Percentiles rank a stretch among this genome's conserved stretches.
Conservation (phyloP, 2,797 vertebrate species). For the Oreochromis grahami region DNA sequence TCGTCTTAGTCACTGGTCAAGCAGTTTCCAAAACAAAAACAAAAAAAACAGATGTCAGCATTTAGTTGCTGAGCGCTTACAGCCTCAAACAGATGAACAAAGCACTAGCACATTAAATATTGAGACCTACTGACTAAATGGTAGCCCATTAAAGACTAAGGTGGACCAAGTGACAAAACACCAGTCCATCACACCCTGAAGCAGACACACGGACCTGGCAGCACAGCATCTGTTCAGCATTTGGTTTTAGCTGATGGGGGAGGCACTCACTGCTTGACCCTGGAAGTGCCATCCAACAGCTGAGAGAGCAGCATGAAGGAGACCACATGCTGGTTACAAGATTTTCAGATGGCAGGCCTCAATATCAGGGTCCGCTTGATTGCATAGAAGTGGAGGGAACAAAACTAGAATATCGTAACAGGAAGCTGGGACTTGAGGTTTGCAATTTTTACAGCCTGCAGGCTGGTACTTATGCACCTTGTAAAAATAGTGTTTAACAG, state of each 20-base stretch:
- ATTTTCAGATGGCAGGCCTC: neutral
- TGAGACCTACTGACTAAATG: constrained; percentile 38
- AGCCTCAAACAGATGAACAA: constrained; percentile 4
- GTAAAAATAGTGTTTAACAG: neutral
- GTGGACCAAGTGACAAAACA: constrained; percentile 23
- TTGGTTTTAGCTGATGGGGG: constrained; percentile 8
- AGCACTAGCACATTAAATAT: constrained; percentile 44
- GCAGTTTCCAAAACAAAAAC: neutral
- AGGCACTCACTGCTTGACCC: constrained; percentile 37
- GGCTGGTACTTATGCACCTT: neutral
- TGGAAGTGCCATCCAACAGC: constrained; percentile 7
- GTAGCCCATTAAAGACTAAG: constrained; percentile 15
- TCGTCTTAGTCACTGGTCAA: neutral
- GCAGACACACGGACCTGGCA: constrained; percentile 46
- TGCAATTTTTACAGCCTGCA: neutral
- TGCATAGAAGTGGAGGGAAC: neutral
- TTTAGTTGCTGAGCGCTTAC: neutral
- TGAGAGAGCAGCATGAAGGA: constrained; percentile 27
- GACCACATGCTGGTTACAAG: constrained; percentile 9
- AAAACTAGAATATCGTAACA: neutral
- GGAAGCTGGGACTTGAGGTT: neutral
- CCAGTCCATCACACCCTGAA: constrained; percentile 26
- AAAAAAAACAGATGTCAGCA: neutral
- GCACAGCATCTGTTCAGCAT: constrained; percentile 57
- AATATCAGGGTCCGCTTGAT: neutral